Base-by-base conservation (phyloP, 2,113 vertebrate genomes). In the Carlito syrichta region DNA sequence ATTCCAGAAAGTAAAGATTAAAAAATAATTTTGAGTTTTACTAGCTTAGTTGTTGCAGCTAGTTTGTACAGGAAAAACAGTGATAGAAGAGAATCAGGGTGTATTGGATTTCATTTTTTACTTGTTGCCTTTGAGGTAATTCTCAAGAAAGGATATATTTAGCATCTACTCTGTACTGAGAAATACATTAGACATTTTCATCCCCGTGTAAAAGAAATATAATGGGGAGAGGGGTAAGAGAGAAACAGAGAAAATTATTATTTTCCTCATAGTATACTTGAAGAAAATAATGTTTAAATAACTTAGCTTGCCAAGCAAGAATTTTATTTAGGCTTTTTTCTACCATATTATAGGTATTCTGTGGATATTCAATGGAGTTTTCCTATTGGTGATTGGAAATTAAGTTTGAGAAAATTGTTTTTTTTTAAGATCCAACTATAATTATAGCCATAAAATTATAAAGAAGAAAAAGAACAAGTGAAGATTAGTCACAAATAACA, bases 231-330 rank as follows among this genome's bases (percentile, higher is more conserved):
- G 71, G 14, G n/a, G 8, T 84, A 30, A 71, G n/a, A 48, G 30
- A 73, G 10, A 90, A 43, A 85, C 25, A 30, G 30, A 74, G 8
- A 85, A 2, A 83, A 79, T 62, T 66, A 68, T 69, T 66, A 48
- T 63, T 90, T 94, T 94, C 16, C 71, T 87, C 38, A 56, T 62
- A 76, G 35, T 63, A 48, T 76, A n/a, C 52, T 93, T 81, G 17
- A 86, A 89, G 38, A 73, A 96, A 96, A 63, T 66, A 94, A 94
- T 76, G 1, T 74, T 82, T 66, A 66, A 40, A 74, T 38, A 71
- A 84, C 27, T 85, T 81, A 85, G 54, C 48, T 76, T 90, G 35
- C 54, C 43, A 6, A 87, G 19, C 12, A 43, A 43, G 69, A 85
- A 85, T 50, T 76, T 90, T 74, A 62, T 50, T 84, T 91, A 23